These are phyloP conservation scores for Corythornis cristatus DNA, from an alignment of 2,113 vertebrate genomes.

Conservation along the genomic window DNA sequence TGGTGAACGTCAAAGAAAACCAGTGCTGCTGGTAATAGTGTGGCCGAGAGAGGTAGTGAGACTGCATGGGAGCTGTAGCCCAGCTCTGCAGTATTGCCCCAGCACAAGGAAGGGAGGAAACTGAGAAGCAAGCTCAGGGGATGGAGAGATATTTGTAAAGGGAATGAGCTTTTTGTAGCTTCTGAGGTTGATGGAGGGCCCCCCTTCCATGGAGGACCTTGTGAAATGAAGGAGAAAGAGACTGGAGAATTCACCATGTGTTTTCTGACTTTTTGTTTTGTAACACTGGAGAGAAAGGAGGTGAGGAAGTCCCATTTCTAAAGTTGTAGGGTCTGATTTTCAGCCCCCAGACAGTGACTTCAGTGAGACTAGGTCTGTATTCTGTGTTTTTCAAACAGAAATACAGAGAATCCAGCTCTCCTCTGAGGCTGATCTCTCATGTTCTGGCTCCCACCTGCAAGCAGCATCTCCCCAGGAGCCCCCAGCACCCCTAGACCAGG, in stretches of 20 bases:
- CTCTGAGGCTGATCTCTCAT: accelerated
- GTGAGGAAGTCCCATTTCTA: not conserved
- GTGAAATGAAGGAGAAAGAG: not conserved
- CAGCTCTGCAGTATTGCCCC: not conserved
- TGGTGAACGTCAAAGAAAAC: not conserved
- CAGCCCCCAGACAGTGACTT: not conserved
- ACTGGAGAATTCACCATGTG: accelerated
- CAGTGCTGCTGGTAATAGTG: accelerated
- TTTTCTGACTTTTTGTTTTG: not conserved
- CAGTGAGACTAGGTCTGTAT: accelerated
- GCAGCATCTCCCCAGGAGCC: not conserved
- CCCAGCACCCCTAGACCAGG: accelerated
- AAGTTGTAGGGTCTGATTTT: not conserved
- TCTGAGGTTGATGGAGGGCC: not conserved
- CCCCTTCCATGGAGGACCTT: accelerated
- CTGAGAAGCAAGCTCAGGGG: not conserved
- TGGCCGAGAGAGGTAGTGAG: accelerated
- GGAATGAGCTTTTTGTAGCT: not conserved
- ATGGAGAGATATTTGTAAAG: not conserved
- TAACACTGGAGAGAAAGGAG: accelerated
- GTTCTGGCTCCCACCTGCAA: not conserved
- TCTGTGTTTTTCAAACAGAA: not conserved
- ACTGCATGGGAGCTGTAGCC: accelerated
- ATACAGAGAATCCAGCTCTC: not conserved
- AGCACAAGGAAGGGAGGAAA: accelerated